phyloP scores from a whole-genome alignment of 1,140 invertebrate genomes.

The Uloborus diversus region DNA sequence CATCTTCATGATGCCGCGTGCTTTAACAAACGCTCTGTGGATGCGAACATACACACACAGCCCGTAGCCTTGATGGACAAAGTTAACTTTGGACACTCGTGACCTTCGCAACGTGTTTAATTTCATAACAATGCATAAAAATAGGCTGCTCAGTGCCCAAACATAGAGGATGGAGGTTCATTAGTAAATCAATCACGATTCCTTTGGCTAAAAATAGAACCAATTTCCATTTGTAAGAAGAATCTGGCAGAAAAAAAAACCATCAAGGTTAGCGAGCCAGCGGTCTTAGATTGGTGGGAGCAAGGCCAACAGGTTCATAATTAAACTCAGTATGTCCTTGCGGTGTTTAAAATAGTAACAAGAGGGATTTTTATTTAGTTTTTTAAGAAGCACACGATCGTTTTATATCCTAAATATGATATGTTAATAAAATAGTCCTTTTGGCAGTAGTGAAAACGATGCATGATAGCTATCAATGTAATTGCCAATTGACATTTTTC shows the following conservation, averaged over 20 bases:
- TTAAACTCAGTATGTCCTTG: conserved; percentile 11
- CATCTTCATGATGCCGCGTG: conserved; percentile 30
- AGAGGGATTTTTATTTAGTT: too few species aligned
- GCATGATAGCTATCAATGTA: too few species aligned
- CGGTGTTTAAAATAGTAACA: conserved; percentile 29
- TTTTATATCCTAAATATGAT: too few species aligned
- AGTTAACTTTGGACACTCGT: conserved; percentile 19
- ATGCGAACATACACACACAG: background rate
- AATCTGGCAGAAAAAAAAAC: background rate
- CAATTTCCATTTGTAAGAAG: conserved; percentile 14
- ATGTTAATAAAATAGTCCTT: too few species aligned
- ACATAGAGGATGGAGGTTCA: too few species aligned
- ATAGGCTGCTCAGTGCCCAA: background rate
- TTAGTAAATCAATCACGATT: background rate
- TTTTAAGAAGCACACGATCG: too few species aligned
- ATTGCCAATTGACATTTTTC: too few species aligned
- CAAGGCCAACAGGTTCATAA: conserved; percentile 42
- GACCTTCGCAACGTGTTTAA: background rate
- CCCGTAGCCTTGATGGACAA: conserved; percentile 3
- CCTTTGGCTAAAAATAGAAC: conserved; percentile 1
- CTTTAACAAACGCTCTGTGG: background rate
- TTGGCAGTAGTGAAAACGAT: too few species aligned
- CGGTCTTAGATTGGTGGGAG: background rate
- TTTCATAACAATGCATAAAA: conserved; percentile 26
- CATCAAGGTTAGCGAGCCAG: conserved; percentile 7